Base-by-base conservation (phyloP, 2,888 invertebrate species). In the Tuta absoluta region DNA sequence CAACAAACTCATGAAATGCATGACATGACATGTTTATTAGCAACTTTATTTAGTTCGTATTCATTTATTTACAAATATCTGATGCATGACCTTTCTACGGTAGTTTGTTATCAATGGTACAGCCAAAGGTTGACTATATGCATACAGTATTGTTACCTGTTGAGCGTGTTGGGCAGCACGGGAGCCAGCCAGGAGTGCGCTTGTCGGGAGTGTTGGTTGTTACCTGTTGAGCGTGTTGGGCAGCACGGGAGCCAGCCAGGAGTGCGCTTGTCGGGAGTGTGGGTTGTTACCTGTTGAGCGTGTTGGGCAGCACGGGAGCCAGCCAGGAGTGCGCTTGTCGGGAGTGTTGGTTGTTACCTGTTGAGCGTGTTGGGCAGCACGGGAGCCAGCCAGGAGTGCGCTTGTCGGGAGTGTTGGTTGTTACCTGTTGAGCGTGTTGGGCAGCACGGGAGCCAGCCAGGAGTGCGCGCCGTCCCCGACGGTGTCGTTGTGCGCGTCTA, bases 241-340 rank as follows among this genome's bases (percentile, higher is more conserved):
- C 70, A 96, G 85, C 61, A 96, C 92, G 4, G 96, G 96, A 57
- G 96, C 95, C 24, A 96, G 92, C 96, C 96, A 96, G 75, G 94
- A 94, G 84, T 96, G 17, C 3, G 11, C 21, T 19, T 19, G 21
- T 49, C 19, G 49, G 4, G 17, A 49, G 49, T 49, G 49, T 19
- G 2, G 11, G 41, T 82, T 94, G 96, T 93, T 61, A 78, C 81
- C 81, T 80, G 75, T 81, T 82, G 62, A 82, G 81, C 11, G 83
- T 82, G 71, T 91, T 91, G 1, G 96, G 96, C 70, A 96, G 85
- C 61, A 96, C 92, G 4, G 96, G 96, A 57, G 96, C 95, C 24
- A 96, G 92, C 96, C 96, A 96, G 75, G 94, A 94, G 84, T 96
- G 17, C 3, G 11, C 21, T 19, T 19, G 21, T 49, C 19, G 49